Evolutionary conservation across 2,113 vertebrate species (phyloP).

Genomic region (Pipa parva): DNA sequence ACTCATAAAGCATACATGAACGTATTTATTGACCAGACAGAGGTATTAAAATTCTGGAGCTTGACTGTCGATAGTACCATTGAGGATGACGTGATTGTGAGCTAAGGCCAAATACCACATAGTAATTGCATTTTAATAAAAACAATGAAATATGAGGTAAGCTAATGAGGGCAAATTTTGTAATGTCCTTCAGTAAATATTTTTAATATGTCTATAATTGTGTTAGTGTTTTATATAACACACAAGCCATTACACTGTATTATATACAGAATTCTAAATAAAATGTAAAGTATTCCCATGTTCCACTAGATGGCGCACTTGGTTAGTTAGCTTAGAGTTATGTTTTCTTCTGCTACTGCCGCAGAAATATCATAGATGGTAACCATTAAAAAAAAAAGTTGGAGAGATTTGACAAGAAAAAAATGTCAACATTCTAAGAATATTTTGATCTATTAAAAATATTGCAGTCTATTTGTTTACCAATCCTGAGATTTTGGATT

Average conservation of each 20-base stretch:
- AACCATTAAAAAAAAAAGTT: background rate
- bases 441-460: too few species aligned
- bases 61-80: slow-evolving; percentile 32
- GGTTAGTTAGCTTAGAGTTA: slow-evolving; percentile 9
- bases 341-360: slow-evolving; percentile 6
- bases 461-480: too few species aligned
- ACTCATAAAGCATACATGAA: slow-evolving; percentile 35
- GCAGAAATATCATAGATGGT: background rate
- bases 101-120: slow-evolving; percentile 16
- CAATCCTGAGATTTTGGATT: too few species aligned
- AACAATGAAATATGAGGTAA: too few species aligned
- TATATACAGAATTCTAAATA: too few species aligned
- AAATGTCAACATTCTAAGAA: too few species aligned
- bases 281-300: too few species aligned
- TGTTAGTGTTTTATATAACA: background rate
- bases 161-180: background rate
- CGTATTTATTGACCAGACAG: slow-evolving; percentile 49
- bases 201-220: background rate
- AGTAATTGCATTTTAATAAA: too few species aligned
- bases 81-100: slow-evolving; percentile 22
- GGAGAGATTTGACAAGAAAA: too few species aligned
- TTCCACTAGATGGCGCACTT: slow-evolving; percentile 34
- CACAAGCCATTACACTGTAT: background rate
- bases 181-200: background rate
- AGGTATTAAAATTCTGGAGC: slow-evolving; percentile 46